Percentiles rank a stretch among this genome's conserved stretches.
Evolutionary conservation across 2,888 invertebrate species (phyloP).

Genomic region (Pasiphila rectangulata): DNA sequence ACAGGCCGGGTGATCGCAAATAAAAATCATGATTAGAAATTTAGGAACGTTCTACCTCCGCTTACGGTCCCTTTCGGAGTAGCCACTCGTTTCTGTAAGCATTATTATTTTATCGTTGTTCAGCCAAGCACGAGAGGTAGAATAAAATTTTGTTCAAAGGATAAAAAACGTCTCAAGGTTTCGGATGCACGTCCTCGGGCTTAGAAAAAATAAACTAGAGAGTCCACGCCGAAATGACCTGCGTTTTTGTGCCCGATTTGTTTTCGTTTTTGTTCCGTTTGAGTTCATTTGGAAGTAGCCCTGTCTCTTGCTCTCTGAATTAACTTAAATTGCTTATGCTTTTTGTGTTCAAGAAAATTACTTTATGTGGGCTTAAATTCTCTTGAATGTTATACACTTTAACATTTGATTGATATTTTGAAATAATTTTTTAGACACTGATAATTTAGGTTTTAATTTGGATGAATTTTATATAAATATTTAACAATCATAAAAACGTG

Average conservation of each 20-base stretch:
- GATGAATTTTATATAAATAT: no score
- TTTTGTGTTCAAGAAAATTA: constrained; percentile 59
- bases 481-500: no score
- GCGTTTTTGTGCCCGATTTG: constrained; percentile 79
- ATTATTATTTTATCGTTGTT: constrained; percentile 77
- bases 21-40: constrained; percentile 73
- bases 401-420: no score
- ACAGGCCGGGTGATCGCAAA: constrained; percentile 59
- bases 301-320: constrained; percentile 78
- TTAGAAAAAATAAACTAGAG: constrained; percentile 77
- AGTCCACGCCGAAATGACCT: constrained; percentile 78
- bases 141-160: constrained; percentile 64
- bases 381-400: no score
- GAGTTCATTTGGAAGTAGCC: constrained; percentile 80
- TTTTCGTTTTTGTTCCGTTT: constrained; percentile 79
- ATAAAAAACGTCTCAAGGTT: constrained; percentile 70
- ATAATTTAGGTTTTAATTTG: no score
- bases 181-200: constrained; percentile 77
- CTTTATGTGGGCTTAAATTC: constrained; percentile 54
- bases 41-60: constrained; percentile 62
- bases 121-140: constrained; percentile 66
- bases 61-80: constrained; percentile 65
- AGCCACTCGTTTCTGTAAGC: constrained; percentile 52
- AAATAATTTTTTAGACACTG: constrained; percentile 7
- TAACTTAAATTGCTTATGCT: constrained; percentile 74